These are phyloP conservation scores for Distichodus sexfasciatus DNA, from an alignment of 2,797 vertebrate genomes.

Conservation along the genomic window DNA sequence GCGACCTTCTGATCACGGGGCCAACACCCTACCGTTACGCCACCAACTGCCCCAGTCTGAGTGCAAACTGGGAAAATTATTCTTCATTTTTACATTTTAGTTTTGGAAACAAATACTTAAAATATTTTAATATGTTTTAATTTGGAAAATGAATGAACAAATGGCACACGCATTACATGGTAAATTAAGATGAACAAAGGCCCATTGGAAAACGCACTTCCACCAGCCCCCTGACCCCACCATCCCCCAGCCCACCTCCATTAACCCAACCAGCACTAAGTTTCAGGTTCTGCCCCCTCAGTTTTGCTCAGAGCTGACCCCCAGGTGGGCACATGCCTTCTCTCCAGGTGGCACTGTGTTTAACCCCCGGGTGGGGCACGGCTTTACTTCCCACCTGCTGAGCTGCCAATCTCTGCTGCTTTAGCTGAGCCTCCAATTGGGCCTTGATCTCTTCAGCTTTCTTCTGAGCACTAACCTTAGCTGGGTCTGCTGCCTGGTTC, in stretches of 20 bases:
- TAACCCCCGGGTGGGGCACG: conserved; percentile 28
- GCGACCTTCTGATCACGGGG: no score
- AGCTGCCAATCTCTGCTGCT: conserved; percentile 85
- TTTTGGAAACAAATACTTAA: no score
- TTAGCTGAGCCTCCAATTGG: conserved; percentile 86
- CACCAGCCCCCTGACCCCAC: no score
- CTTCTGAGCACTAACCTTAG: conserved; percentile 83
- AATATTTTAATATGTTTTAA: no score
- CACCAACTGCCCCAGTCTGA: no score
- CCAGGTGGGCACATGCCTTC: conserved; percentile 31
- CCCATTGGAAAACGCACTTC: conserved; percentile 38
- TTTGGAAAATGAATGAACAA: no score
- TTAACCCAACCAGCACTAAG: no score
- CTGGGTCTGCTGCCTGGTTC: conserved; percentile 86
- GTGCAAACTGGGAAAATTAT: no score
- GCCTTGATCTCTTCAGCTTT: conserved; percentile 85
- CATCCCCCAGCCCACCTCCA: no score
- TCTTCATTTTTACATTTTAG: no score
- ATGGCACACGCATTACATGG: no score
- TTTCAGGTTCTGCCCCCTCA: conserved; percentile 11
- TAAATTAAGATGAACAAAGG: conserved; percentile 29
- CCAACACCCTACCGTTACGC: no score
- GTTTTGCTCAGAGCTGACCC: conserved; percentile 13
- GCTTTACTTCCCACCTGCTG: conserved; percentile 79
- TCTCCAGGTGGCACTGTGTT: conserved; percentile 29